A percentile compares a stretch with the other conserved stretches of the same genome.
Conservation (phyloP, 2,888 invertebrate species). For the Eurytoma californica region DNA sequence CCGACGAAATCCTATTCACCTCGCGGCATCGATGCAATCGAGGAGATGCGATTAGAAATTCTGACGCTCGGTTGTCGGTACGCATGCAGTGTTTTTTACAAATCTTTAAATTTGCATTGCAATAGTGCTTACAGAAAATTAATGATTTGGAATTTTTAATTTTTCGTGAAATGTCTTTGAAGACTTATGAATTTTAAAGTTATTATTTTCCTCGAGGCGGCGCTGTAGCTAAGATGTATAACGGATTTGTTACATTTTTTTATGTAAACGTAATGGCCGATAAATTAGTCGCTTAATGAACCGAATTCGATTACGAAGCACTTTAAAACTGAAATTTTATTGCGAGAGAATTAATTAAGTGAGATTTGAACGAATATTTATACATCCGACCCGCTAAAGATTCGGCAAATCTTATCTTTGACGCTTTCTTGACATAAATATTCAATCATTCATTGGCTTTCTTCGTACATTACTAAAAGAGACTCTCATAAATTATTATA, state of each 20-base stretch:
- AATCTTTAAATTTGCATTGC: too few relatives aligned
- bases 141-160: too few relatives aligned
- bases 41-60: too few relatives aligned
- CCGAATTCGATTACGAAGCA: not conserved
- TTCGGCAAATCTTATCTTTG: slow-evolving; percentile 39
- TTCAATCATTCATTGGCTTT: slow-evolving; percentile 6
- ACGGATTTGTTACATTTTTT: not conserved
- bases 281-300: slow-evolving; percentile 10
- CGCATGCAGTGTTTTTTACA: too few relatives aligned
- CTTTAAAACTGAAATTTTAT: slow-evolving; percentile 17
- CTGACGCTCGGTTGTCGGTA: too few relatives aligned
- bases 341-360: slow-evolving; percentile 10
- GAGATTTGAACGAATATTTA: slow-evolving; percentile 40
- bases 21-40: not conserved
- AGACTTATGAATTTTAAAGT: too few relatives aligned
- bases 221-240: too few relatives aligned
- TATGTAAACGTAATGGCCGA: slow-evolving; percentile 24
- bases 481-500: not conserved
- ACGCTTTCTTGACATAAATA: slow-evolving; percentile 36
- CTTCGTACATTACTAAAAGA: not conserved
- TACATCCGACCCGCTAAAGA: not conserved
- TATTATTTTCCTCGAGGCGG: too few relatives aligned
- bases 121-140: too few relatives aligned
- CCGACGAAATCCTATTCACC: slow-evolving; percentile 10
- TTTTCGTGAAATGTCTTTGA: too few relatives aligned